phyloP scores from a whole-genome alignment of 37 sponge, comb jelly and placozoan genomes.

The Eunapius fragilis region DNA sequence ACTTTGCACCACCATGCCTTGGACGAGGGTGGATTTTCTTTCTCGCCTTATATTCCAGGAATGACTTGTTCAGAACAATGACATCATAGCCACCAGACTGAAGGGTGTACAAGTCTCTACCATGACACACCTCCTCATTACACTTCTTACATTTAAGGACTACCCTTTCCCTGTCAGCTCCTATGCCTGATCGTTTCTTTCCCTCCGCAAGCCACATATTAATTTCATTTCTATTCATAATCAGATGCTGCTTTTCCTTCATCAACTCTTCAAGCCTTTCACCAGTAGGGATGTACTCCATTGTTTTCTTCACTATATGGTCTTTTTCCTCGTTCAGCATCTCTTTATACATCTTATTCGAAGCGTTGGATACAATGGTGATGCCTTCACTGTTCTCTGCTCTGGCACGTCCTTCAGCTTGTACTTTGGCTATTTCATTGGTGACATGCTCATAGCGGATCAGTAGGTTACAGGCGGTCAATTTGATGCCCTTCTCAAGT shows the following conservation, averaged over 20 bases:
- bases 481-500: slow-evolving; percentile 75
- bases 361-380: slow-evolving; percentile 41
- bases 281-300: neutral
- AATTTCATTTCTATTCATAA: slow-evolving; percentile 10
- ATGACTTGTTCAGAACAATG: slow-evolving; percentile 43
- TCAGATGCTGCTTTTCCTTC: neutral
- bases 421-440: slow-evolving; percentile 70
- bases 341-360: slow-evolving; percentile 21
- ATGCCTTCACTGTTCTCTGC: slow-evolving; percentile 48
- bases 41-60: slow-evolving; percentile 2
- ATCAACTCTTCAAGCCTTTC: neutral
- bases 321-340: slow-evolving; percentile 43
- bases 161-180: slow-evolving; percentile 13
- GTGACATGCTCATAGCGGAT: slow-evolving; percentile 76
- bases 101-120: slow-evolving; percentile 42
- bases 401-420: slow-evolving; percentile 77
- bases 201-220: neutral
- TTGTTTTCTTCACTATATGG: slow-evolving; percentile 11
- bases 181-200: neutral
- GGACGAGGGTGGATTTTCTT: neutral
- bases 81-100: neutral
- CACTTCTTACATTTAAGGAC: slow-evolving; percentile 56
- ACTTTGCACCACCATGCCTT: neutral
- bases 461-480: slow-evolving; percentile 76
- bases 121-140: slow-evolving; percentile 49